Percentiles rank a stretch among this genome's conserved stretches.
phyloP scores from a whole-genome alignment of 2,113 vertebrate species.

The Phasianus colchicus region DNA sequence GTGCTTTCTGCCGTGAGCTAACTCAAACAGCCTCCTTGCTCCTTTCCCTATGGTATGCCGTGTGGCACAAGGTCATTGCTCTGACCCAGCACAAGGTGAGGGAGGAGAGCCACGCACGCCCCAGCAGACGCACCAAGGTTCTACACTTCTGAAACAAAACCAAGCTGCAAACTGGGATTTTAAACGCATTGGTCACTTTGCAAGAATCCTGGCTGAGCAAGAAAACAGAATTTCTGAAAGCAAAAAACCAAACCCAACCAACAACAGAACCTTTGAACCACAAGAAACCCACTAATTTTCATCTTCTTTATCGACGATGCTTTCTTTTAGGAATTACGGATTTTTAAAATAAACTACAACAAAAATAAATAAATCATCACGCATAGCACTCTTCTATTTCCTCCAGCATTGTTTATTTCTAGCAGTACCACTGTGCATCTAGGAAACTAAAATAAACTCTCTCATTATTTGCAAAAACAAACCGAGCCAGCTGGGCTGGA shows the following conservation, averaged over 20 bases:
- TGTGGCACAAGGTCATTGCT: fast-evolving
- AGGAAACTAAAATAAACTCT: slow-evolving; percentile 25
- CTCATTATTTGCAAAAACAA: background rate
- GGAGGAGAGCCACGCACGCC: fast-evolving
- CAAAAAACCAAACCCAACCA: background rate
- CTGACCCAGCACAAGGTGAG: background rate
- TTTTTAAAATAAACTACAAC: slow-evolving; percentile 24
- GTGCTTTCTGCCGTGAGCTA: background rate
- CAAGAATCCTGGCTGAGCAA: background rate
- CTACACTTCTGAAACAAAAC: background rate
- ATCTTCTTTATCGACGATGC: background rate
- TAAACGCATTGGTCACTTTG: background rate
- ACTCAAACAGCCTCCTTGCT: background rate
- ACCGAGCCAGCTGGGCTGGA: background rate
- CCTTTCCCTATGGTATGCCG: background rate
- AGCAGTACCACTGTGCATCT: background rate
- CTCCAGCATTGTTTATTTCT: background rate
- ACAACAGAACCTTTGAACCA: fast-evolving
- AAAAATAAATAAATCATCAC: background rate
- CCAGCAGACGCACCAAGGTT: background rate
- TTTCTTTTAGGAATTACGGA: background rate
- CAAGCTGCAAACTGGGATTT: background rate
- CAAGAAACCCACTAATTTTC: background rate
- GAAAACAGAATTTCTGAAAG: background rate
- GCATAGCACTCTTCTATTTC: background rate